Evolutionary conservation across 1,140 invertebrate species (phyloP), one percentile per base, ranked within the genome.

Genomic region (Nebria ingens): DNA sequence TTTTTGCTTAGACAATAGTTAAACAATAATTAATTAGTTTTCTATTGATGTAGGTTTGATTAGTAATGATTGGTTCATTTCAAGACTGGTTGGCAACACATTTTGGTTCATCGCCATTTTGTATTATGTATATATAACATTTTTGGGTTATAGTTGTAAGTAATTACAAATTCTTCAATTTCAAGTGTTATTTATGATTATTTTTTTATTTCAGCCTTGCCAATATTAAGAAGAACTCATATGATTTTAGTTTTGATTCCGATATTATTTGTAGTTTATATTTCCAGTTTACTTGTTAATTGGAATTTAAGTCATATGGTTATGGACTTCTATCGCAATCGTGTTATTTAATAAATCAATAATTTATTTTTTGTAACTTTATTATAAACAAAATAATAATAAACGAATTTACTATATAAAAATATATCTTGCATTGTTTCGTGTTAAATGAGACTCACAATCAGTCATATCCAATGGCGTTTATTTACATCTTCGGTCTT

Each of bases 71-170:
- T 81, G 81, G 63, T 91, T 86, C 67, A 70, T 91, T 3, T 84
- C 90, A 6, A 78, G 84, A 58, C 77, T 98, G 13, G 74, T 98
- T 65, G 93, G 93, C 19, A 98, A 99, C 71, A 85, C 91, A 0
- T 83, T 98, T 60, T 99, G 94, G 94, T 76, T 98, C 15, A 79
- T 95, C 53, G 92, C 91, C 22, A 73, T 91, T 56, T 76, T 84
- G 56, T 98, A 98, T 71, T 99, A 99, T 66, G 76, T 96, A 57
- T 98, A 98, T 68, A 97, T 98, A 59, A 97, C 95, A 50, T 98
- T 98, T 71, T 79, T 99, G 57, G 97, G 97, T 59, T 99, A 98
- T 70, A 95, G 89, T 72, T 91, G 91, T 94, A 72, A 85, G 86
- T 81, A 64, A 45, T 67, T 50, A 45, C 55, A 51, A 15, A 17